phyloP scores from a whole-genome alignment of 2,888 invertebrate species.

The Sepioteuthis lessoniana region DNA sequence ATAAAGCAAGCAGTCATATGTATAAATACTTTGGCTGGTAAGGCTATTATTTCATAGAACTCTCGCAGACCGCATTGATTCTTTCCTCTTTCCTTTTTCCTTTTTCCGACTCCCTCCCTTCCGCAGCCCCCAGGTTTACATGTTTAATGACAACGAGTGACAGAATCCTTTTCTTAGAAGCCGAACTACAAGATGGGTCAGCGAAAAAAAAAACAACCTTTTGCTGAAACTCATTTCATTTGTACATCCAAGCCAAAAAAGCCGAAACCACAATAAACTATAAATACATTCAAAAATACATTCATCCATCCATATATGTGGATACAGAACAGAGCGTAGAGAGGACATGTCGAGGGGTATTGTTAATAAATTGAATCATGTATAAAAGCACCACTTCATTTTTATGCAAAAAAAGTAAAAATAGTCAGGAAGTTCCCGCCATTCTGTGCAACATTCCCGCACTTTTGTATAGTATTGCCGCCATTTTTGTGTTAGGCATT shows the following conservation, averaged over 20 bases:
- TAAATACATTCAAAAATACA: background rate
- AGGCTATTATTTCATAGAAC: background rate
- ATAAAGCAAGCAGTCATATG: background rate
- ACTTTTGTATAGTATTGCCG: background rate
- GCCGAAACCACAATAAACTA: background rate
- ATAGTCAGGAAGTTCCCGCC: constrained; percentile 33
- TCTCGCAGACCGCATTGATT: background rate
- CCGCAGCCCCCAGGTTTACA: background rate
- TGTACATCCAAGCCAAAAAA: background rate
- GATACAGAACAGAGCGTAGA: background rate
- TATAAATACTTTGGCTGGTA: background rate
- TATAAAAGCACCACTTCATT: background rate
- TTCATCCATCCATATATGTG: background rate
- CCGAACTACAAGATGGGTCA: background rate
- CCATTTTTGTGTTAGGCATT: background rate
- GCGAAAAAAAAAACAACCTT: background rate
- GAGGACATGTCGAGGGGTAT: background rate
- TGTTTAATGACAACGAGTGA: background rate
- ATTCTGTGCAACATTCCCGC: constrained; percentile 2
- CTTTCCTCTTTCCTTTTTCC: background rate
- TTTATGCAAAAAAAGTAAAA: background rate
- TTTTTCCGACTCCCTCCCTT: background rate
- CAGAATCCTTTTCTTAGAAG: background rate
- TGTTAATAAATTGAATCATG: constrained; percentile 20
- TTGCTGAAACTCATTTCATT: background rate